Percentiles rank a stretch among this genome's conserved stretches.
Conservation (phyloP, 2,797 vertebrate species). For the Sylvia borin region DNA sequence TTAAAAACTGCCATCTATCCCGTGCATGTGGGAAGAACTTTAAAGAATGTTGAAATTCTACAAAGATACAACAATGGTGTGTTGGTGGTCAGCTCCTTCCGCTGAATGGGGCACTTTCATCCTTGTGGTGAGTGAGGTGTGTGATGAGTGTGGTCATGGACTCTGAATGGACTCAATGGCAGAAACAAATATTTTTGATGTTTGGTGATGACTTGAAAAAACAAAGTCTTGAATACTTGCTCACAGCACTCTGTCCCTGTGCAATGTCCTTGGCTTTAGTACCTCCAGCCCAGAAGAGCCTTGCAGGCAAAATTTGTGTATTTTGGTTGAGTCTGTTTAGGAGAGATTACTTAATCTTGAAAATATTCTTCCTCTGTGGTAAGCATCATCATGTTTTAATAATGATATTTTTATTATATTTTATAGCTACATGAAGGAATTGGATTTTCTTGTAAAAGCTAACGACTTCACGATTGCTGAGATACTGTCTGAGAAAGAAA, state of each 20-base stretch:
- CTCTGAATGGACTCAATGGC: not conserved
- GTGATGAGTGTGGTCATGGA: not conserved
- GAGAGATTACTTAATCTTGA: not conserved
- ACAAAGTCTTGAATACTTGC: not conserved
- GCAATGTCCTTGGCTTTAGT: not conserved
- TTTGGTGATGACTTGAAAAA: not conserved
- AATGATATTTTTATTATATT: not conserved
- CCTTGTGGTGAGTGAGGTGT: not conserved
- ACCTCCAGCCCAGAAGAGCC: not conserved
- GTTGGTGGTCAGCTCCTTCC: rapidly evolving
- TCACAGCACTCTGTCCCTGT: not conserved
- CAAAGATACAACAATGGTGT: rapidly evolving
- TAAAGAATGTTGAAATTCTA: not conserved
- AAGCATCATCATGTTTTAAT: not conserved
- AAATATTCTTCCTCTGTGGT: not conserved
- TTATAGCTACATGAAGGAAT: not conserved
- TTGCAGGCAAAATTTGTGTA: not conserved
- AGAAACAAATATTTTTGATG: not conserved
- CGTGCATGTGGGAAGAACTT: not conserved
- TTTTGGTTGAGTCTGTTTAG: not conserved
- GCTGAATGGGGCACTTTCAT: not conserved
- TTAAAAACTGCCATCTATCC: not conserved
- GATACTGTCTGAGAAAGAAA: not conserved
- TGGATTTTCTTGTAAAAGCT: not conserved
- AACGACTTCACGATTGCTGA: not conserved